A percentile compares a stretch with the other conserved stretches of the same genome.
Evolutionary conservation across 2,797 vertebrate genomes (phyloP).

Genomic region (Lateolabrax maculatus): DNA sequence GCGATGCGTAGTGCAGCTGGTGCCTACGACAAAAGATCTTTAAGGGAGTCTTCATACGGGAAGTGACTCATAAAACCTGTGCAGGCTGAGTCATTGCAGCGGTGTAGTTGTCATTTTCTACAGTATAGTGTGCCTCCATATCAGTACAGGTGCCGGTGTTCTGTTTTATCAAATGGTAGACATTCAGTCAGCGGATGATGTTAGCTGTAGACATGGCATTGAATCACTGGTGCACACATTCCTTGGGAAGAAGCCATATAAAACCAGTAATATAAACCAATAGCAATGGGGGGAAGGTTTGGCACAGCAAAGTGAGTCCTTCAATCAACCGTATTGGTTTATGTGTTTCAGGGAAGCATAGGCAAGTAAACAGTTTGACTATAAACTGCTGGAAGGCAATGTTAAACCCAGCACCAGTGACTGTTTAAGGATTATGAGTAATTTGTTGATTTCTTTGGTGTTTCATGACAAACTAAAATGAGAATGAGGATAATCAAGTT

Average conservation of each 20-base stretch:
- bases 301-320: neutral
- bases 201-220: neutral
- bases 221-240: neutral
- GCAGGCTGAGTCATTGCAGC: neutral
- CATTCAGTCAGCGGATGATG: neutral
- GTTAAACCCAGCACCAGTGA: neutral
- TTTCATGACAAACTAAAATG: neutral
- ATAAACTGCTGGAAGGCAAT: neutral
- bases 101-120: neutral
- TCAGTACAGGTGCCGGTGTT: neutral
- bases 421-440: neutral
- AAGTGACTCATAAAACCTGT: neutral
- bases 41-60: neutral
- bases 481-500: neutral
- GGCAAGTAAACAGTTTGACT: neutral
- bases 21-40: neutral
- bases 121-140: neutral
- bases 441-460: neutral
- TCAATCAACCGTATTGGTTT: slow-evolving; percentile 1
- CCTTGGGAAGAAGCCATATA: neutral
- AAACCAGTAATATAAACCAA: slow-evolving; percentile 14
- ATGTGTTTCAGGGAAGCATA: neutral
- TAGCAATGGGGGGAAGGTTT: neutral
- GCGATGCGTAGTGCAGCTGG: neutral
- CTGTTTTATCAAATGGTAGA: neutral